phyloP scores from a whole-genome alignment of 2,113 vertebrate genomes.

The Oreotrochilus melanogaster region DNA sequence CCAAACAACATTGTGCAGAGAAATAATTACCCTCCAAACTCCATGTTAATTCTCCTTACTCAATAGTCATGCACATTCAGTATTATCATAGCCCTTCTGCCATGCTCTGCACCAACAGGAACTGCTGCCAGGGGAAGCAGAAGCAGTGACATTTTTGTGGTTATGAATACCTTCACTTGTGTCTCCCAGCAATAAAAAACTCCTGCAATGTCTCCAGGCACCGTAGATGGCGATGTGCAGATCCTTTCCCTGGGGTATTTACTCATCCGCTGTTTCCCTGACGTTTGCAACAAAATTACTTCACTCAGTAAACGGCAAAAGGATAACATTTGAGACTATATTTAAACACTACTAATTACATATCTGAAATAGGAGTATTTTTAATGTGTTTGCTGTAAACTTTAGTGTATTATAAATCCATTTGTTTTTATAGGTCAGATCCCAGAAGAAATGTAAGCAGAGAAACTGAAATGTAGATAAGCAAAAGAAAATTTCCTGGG shows the following conservation, averaged over 20 bases:
- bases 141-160: not conserved
- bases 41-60: not conserved
- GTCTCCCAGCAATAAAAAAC: accelerated
- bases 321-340: not conserved
- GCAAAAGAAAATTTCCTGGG: constrained; percentile 24
- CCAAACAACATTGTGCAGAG: not conserved
- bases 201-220: not conserved
- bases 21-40: not conserved
- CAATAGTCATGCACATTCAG: not conserved
- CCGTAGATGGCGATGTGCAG: constrained; percentile 44
- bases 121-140: not conserved
- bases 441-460: constrained; percentile 34
- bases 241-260: not conserved
- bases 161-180: not conserved
- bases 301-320: not conserved
- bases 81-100: not conserved
- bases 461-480: constrained; percentile 12
- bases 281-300: constrained; percentile 26
- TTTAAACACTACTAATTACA: constrained; percentile 41
- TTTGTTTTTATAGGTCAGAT: constrained; percentile 36
- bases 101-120: not conserved
- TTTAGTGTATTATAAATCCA: not conserved
- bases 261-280: not conserved
- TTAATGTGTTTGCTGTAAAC: constrained; percentile 15
- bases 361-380: constrained; percentile 12